Evolutionary conservation across 1,140 invertebrate genomes (phyloP), one percentile per base, ranked within the genome.

Genomic region (Bactericera cockerelli): DNA sequence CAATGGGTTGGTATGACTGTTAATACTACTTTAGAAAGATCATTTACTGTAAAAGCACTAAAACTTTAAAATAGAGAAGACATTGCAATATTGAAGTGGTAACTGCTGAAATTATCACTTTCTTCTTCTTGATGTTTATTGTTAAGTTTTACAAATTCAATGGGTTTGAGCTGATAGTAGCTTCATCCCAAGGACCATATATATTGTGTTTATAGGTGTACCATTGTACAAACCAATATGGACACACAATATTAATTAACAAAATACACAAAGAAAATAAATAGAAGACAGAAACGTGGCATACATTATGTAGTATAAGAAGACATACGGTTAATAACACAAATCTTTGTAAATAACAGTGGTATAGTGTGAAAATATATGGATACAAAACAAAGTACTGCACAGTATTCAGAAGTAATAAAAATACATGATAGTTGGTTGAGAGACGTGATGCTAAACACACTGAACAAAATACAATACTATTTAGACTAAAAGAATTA

Each of bases 171-270:
- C 67, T 64, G 60, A 78, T 72, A 13, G 88, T 76, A 38, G 91
- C 91, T 70, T 95, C 92, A 74, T 95, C 93, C 92, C 93, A 96
- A 3, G 92, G 92, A 1, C 93, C 93, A 73, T 94, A 86, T 65
- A 93, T 94, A 71, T 93, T 95, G 71, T 91, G 84, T 74, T 96
- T 96, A 67, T 85, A 83, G 49, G 77, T 81, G 66, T 95, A 89
- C 71, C 86, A 85, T 57, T 70, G 74, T 1, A 92, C 79, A 72
- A 93, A 89, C 72, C 82, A 82, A 6, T 79, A 67, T 3, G 93
- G 91, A 71, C 87, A 94, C 49, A 86, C 70, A 53, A 84, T 71
- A 70, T 79, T 82, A 54, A 89, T 73, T 66, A 87, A 79, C 21
- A 78, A 65, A 2, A 83, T 77, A n/a, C 42, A 77, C 73, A 24